Evolutionary conservation across 2,113 vertebrate genomes (phyloP).

Genomic region (Prinia subflava): DNA sequence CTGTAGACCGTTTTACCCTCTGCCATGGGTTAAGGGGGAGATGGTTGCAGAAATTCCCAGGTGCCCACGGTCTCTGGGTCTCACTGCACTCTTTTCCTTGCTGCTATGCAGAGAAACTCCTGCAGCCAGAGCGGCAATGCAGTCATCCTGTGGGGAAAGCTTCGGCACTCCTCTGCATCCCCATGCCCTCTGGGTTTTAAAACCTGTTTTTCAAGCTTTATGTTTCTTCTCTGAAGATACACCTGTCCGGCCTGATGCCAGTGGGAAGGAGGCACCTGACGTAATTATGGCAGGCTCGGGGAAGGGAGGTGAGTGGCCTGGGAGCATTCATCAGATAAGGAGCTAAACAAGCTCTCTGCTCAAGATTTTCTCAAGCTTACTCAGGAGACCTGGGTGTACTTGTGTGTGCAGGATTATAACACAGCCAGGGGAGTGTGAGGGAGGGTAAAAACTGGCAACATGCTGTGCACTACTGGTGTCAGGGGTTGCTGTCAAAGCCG

Average conservation of each 20-base stretch:
- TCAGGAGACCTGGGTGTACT: not conserved
- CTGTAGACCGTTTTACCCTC: not conserved
- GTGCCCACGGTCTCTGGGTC: not conserved
- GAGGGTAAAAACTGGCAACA: not conserved
- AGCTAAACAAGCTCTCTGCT: not conserved
- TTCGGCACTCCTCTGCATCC: slow-evolving; percentile 15
- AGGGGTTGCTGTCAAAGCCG: not conserved
- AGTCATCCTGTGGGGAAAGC: slow-evolving; percentile 19
- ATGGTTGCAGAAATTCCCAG: not conserved
- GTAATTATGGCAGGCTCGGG: not conserved
- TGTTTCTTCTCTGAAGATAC: slow-evolving; percentile 37
- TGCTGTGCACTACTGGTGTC: not conserved
- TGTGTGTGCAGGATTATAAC: not conserved
- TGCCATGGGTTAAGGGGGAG: not conserved
- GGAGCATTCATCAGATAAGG: slow-evolving; percentile 34
- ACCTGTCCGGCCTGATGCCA: slow-evolving; percentile 15
- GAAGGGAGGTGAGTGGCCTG: slow-evolving; percentile 29
- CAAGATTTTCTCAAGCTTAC: slow-evolving; percentile 30
- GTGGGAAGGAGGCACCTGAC: slow-evolving; percentile 47
- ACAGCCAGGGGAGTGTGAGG: not conserved
- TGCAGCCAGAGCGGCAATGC: not conserved
- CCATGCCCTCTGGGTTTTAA: slow-evolving; percentile 33
- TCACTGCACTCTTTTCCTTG: not conserved
- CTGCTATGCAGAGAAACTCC: slow-evolving; percentile 47
- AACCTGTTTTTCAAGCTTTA: slow-evolving; percentile 58